These are phyloP conservation scores for Pterois miles DNA, from an alignment of 2,797 vertebrate species.

Conservation along the genomic window DNA sequence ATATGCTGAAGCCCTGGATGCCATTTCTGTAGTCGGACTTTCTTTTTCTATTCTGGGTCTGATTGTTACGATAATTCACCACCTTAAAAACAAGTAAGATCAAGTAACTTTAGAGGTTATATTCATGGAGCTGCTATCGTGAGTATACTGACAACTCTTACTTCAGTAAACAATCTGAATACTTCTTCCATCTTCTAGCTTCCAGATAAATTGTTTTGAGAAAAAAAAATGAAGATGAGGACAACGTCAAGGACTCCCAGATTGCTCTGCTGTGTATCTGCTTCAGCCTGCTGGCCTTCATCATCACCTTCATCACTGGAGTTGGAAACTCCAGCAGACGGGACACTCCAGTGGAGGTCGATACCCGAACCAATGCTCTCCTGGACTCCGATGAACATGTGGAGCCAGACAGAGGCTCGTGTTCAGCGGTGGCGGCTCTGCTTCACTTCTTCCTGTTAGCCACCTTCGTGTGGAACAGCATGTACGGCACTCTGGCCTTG, in stretches of 20 bases:
- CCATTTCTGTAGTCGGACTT: conserved; percentile 73
- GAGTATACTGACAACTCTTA: no score
- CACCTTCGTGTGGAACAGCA: conserved; percentile 77
- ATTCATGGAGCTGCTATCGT: no score
- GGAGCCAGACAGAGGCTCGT: conserved; percentile 4
- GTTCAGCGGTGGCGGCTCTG: conserved; percentile 62
- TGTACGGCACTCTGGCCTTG: conserved; percentile 70
- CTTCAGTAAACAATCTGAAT: no score
- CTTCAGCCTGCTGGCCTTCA: conserved; percentile 80
- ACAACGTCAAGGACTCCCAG: conserved; percentile 12
- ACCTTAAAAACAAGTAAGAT: conserved; percentile 80
- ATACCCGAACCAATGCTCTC: rapidly evolving
- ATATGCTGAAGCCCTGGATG: conserved; percentile 69
- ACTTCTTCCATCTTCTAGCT: not conserved
- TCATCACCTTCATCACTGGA: conserved; percentile 81
- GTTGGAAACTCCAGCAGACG: conserved; percentile 66
- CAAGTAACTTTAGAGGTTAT: not conserved
- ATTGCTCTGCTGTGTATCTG: conserved; percentile 79
- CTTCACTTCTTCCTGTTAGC: conserved; percentile 82
- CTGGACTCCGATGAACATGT: not conserved
- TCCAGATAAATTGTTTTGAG: not conserved
- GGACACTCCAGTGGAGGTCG: rapidly evolving
- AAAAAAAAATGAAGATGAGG: not conserved
- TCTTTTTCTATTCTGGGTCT: conserved; percentile 78
- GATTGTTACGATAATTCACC: conserved; percentile 76